phyloP scores from a whole-genome alignment of 2,888 invertebrate genomes.

The Tipula helvola region DNA sequence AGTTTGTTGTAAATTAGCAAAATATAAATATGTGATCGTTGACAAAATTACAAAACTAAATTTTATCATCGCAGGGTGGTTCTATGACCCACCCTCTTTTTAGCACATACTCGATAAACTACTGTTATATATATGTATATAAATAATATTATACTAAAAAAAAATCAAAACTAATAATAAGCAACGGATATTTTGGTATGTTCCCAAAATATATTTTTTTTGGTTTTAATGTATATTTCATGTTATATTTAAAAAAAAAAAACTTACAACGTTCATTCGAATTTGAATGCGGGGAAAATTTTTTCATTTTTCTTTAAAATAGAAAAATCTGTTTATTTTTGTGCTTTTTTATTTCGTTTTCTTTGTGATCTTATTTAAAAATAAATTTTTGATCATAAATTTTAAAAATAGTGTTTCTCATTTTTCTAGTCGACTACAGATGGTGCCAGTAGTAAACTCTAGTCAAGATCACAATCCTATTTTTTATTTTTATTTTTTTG shows the following conservation, averaged over 20 bases:
- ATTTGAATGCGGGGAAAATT: not conserved
- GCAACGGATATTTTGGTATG: conserved; percentile 11
- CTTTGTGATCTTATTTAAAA: not conserved
- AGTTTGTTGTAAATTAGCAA: not conserved
- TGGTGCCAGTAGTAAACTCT: not conserved
- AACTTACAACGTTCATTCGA: not conserved
- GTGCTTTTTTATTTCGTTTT: not conserved
- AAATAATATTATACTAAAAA: not conserved
- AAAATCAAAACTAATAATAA: conserved; percentile 7
- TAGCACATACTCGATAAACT: not conserved
- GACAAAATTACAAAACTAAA: not conserved
- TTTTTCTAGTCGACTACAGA: not conserved
- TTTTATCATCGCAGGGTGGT: not conserved
- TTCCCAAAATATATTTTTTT: conserved; percentile 7
- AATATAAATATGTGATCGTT: not conserved
- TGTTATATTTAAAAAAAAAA: not conserved
- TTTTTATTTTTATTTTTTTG: not conserved
- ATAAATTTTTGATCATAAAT: not conserved
- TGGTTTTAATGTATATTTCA: not conserved
- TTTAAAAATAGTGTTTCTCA: not conserved
- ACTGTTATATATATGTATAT: not conserved
- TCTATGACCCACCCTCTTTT: not conserved
- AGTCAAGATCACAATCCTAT: not conserved
- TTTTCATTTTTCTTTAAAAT: not conserved
- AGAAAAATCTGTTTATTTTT: conserved; percentile 4